A percentile compares a stretch with the other conserved stretches of the same genome.
phyloP scores from a whole-genome alignment of 2,888 invertebrate species.

The Lymantria monacha region DNA sequence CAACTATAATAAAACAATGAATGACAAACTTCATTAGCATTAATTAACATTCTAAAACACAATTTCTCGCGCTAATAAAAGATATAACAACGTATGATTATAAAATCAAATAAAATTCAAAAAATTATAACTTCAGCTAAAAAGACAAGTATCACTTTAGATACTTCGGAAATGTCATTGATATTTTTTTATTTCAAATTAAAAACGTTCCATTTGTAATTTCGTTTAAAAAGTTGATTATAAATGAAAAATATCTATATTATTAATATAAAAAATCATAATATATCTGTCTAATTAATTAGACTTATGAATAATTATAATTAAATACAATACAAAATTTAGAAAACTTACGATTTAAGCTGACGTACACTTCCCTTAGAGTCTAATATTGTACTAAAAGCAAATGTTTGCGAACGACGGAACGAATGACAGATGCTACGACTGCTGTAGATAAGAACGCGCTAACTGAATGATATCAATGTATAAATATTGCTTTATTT shows the following conservation, averaged over 20 bases:
- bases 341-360: not conserved
- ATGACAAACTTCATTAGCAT: not conserved
- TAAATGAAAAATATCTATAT: not conserved
- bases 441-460: constrained; percentile 19
- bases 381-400: not conserved
- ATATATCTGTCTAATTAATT: not conserved
- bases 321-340: not conserved
- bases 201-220: not conserved
- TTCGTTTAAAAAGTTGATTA: not conserved
- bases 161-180: not conserved
- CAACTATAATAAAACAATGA: not conserved
- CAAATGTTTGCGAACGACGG: constrained; percentile 7
- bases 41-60: not conserved
- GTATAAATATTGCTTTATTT: not conserved
- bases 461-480: constrained; percentile 3
- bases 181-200: not conserved
- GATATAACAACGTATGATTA: not conserved
- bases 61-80: not conserved
- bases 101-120: not conserved
- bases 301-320: not conserved
- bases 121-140: not conserved
- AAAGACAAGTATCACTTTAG: not conserved
- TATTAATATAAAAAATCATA: not conserved
- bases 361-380: not conserved
- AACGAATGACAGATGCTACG: constrained; percentile 25